Evolutionary conservation across 2,888 invertebrate genomes (phyloP).

Genomic region (Erebia epiphron): DNA sequence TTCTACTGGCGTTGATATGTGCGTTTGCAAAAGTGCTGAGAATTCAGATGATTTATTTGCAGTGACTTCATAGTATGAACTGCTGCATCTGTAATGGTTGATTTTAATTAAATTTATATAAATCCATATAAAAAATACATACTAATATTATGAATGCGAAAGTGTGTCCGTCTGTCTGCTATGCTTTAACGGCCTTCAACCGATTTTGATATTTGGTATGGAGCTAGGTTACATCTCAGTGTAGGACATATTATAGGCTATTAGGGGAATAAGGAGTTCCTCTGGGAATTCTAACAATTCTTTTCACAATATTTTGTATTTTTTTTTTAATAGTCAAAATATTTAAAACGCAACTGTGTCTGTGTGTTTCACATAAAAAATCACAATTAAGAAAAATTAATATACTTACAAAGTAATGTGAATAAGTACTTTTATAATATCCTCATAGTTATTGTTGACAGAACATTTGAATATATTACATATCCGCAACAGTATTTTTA

Average conservation of each 20-base stretch:
- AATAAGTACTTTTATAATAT: slow-evolving; percentile 56
- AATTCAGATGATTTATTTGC: slow-evolving; percentile 50
- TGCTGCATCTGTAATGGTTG: slow-evolving; percentile 53
- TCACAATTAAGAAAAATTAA: slow-evolving; percentile 3
- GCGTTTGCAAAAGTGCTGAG: slow-evolving; percentile 47
- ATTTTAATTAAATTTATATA: neutral
- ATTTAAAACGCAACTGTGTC: too few species aligned
- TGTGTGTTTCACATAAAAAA: too few species aligned
- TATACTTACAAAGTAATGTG: slow-evolving; percentile 60
- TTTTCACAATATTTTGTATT: too few species aligned
- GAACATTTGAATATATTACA: slow-evolving; percentile 62
- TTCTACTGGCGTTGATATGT: slow-evolving; percentile 51
- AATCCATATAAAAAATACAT: neutral
- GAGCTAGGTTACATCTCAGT: too few species aligned
- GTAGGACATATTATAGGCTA: too few species aligned
- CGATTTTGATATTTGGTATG: too few species aligned
- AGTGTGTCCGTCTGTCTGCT: too few species aligned
- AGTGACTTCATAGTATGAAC: slow-evolving; percentile 48
- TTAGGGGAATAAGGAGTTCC: too few species aligned
- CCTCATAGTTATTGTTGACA: slow-evolving; percentile 48
- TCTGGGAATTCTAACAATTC: too few species aligned
- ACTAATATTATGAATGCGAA: too few species aligned
- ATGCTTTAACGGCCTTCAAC: too few species aligned
- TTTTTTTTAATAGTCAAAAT: too few species aligned
- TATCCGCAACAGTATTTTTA: slow-evolving; percentile 74